Base-by-base conservation (phyloP, 2,888 invertebrate genomes). In the Tachina grossa region DNA sequence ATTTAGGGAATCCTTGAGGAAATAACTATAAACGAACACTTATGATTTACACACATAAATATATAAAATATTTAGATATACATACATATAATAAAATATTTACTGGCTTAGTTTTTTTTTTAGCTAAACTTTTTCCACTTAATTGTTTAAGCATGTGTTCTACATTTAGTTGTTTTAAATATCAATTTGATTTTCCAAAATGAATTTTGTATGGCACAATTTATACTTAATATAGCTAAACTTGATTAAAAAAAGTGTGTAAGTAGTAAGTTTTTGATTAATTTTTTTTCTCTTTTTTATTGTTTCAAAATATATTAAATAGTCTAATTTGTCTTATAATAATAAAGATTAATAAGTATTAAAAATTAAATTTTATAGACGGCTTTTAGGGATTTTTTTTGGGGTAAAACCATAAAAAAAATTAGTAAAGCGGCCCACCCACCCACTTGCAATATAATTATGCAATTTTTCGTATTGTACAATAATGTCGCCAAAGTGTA, bases 151-250 rank as follows among this genome's bases (percentile, higher is more conserved):
- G 59, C 41, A 10, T 43, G 9, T 79, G 31, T 55, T 63, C 53
- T 6, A 31, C 47, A 71, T 76, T 59, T 16, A 14, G 22, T 71
- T 72, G 39, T 16, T 57, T 77, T 61, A 51, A 31, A 39, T 57
- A 0, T 31, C 43, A 61, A 11, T 65, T 71, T 79, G 6, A 4
- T 53, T 45, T 71, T 53, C 19, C 31, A 45, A 57, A 49, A 59
- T 43, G 5, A 68, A 49, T 74, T 66, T 72, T 72, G 45, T 65
- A 68, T 69, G 81, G 81, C 81, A 68, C 75, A 81, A 69, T 51
- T 51, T 81, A 47, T 81, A 69, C 81, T 81, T 81, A 75, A 81
- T 72, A 57, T 65, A 65, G 22, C 19, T 55, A 19, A 59, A 31
- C 14, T 11, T 66, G 43, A 41, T 80, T 57, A 74, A 14, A 19